phyloP scores from a whole-genome alignment of 92 coral and sea anemone species.

The Phymanthus crucifer region DNA sequence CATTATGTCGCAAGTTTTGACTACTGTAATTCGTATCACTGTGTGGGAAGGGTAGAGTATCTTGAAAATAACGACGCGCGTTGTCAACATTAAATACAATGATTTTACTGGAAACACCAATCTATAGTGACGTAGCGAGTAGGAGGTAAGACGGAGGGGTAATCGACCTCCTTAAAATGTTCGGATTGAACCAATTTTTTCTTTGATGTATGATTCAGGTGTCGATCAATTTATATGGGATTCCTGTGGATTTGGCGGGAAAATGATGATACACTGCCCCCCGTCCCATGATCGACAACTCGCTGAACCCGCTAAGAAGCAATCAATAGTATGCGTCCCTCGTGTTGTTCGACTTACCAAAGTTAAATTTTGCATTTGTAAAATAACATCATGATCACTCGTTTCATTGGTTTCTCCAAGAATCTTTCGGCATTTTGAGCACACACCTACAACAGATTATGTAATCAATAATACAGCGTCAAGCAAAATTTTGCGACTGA shows the following conservation, averaged over 20 bases:
- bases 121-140: not conserved
- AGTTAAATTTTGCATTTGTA: conserved; percentile 8
- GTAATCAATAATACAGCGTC: not conserved
- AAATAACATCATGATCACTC: conserved; percentile 6
- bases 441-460: conserved; percentile 24
- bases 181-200: not conserved
- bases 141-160: not conserved
- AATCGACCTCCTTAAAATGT: not conserved
- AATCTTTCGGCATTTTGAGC: conserved; percentile 32
- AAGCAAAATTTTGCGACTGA: not conserved
- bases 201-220: not conserved
- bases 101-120: not conserved
- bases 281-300: not conserved
- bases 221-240: not conserved
- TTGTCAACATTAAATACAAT: not conserved
- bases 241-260: no score
- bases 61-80: not conserved
- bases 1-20: no score
- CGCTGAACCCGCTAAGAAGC: not conserved
- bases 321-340: not conserved
- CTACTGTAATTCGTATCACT: no score
- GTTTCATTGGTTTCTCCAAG: conserved; percentile 14
- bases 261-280: not conserved
- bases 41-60: no score
- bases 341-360: conserved; percentile 10